Conservation (phyloP, 2,113 vertebrate species). For the Gymnorhina tibicen region DNA sequence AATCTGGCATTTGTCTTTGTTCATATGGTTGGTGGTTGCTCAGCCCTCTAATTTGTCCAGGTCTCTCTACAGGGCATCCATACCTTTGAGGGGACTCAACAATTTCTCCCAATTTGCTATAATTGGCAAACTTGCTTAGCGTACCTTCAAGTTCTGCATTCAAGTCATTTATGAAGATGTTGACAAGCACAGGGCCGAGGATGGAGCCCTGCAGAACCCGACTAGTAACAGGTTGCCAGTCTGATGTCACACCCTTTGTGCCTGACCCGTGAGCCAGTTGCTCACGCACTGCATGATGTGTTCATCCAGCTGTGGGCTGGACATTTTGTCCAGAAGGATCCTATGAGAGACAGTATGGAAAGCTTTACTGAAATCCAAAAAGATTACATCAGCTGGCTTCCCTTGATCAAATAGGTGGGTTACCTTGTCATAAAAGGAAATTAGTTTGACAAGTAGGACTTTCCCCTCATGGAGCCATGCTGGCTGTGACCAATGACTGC, state of each 20-base stretch:
- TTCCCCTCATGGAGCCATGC: not conserved
- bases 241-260: not conserved
- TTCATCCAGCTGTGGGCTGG: not conserved
- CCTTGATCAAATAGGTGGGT: not conserved
- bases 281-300: not conserved
- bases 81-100: not conserved
- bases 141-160: not conserved
- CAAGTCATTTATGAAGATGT: not conserved
- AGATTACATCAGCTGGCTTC: not conserved
- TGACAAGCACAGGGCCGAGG: not conserved
- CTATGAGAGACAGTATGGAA: not conserved
- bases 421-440: not conserved
- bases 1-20: not conserved
- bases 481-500: not conserved
- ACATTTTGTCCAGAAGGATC: not conserved
- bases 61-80: not conserved
- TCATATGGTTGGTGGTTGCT: not conserved
- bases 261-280: accelerated
- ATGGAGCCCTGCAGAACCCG: not conserved
- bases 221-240: not conserved
- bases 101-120: not conserved
- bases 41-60: not conserved
- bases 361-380: not conserved
- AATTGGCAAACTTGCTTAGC: not conserved
- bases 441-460: not conserved